phyloP scores from a whole-genome alignment of 2,113 vertebrate species.

The Turdus rufiventris region DNA sequence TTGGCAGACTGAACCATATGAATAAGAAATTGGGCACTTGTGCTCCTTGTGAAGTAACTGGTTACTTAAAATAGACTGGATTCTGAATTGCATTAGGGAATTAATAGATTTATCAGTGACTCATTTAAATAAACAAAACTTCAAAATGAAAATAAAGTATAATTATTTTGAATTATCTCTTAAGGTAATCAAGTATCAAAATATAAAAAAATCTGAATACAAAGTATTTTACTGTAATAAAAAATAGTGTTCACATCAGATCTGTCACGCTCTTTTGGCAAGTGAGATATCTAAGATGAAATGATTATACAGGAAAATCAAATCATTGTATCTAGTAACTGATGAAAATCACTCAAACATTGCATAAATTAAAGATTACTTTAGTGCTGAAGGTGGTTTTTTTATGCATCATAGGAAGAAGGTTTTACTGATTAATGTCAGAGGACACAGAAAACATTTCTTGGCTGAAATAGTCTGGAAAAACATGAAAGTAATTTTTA shows the following conservation, averaged over 20 bases:
- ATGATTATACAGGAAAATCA: slow-evolving; percentile 37
- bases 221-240: background rate
- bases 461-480: background rate
- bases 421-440: slow-evolving; percentile 26
- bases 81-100: background rate
- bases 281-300: background rate
- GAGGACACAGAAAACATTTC: background rate
- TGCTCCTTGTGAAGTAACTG: background rate
- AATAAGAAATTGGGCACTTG: background rate
- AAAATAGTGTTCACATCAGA: background rate
- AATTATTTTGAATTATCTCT: background rate
- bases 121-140: background rate
- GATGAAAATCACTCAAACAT: slow-evolving; percentile 28
- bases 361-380: slow-evolving; percentile 48
- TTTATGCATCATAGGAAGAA: background rate
- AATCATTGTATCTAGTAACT: slow-evolving; percentile 25
- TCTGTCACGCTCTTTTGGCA: background rate
- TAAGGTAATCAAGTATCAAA: background rate
- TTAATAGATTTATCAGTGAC: background rate
- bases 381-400: background rate
- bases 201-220: background rate
- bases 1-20: background rate
- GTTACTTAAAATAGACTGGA: background rate
- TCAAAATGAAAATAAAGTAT: background rate
- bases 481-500: background rate